Evolutionary conservation across 2,888 invertebrate species (phyloP), one percentile per base, ranked within the genome.

Genomic region (Oasisia sp.): DNA sequence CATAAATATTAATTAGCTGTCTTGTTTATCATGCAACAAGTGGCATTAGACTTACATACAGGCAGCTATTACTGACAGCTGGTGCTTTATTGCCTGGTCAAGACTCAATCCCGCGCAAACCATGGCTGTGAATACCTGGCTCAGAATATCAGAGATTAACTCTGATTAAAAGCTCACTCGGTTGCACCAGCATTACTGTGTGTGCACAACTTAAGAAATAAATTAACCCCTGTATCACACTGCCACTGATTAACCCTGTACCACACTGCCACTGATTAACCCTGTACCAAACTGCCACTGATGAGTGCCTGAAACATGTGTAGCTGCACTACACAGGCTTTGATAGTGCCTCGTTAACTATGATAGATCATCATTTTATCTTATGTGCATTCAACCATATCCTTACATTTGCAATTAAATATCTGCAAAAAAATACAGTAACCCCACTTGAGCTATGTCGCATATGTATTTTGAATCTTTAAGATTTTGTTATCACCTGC

Each of bases 1-100:
- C 74, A 74, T 74, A 74, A 74, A 74, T 74, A 74, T 74, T 74
- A 74, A 74, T 74, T 74, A 74, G 74, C 74, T n/a, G n/a, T 19
- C 27, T 27, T 74, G 74, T n/a, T 74, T 74, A 27, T 74, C 74
- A 74, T 74, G 74, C 74, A 74, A 74, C 74, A 74, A 74, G 74
- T 74, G 7, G 19, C 27, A 19, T 27, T 27, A 74, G 74, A 74
- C 74, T 74, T 74, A 4, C 74, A 74, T 74, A 74, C 74, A 74
- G 5, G 7, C 5, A 19, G 74, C 74, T 74, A 74, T 74, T 74
- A 74, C 19, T 19, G 27, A 27, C 74, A 4, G 7, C 5, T 0
- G 0, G 50, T 50, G 74, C 74, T 74, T 50, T 50, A 50, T 50
- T 50, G 9, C 50, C 50, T 50, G 50, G n/a, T 74, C 27, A 74